Evolutionary conservation across 2,797 vertebrate genomes (phyloP).

Genomic region (Tragopan temminckii): DNA sequence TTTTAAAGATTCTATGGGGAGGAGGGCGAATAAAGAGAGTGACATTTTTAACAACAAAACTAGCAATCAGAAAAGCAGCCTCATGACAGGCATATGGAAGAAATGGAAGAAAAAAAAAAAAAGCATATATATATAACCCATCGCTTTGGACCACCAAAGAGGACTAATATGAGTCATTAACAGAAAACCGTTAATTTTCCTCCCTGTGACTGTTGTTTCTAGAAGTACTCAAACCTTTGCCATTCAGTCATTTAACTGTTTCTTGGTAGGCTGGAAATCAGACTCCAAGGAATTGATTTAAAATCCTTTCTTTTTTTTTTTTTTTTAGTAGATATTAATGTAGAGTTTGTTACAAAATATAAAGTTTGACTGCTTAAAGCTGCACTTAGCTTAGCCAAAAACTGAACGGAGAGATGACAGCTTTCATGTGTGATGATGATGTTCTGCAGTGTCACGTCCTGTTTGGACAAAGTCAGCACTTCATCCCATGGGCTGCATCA

Average conservation of each 20-base stretch:
- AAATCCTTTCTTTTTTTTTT: too few species aligned
- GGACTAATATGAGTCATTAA: slow-evolving; percentile 86
- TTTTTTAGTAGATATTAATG: not conserved
- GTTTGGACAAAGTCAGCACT: not conserved
- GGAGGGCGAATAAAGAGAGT: slow-evolving; percentile 76
- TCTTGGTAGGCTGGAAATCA: slow-evolving; percentile 72
- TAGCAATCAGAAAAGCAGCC: slow-evolving; percentile 84
- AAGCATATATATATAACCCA: slow-evolving; percentile 72
- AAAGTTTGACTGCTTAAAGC: not conserved
- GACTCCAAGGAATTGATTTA: slow-evolving; percentile 30
- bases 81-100: slow-evolving; percentile 83
- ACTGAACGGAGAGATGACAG: not conserved
- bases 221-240: slow-evolving; percentile 78
- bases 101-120: slow-evolving; percentile 77
- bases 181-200: slow-evolving; percentile 86
- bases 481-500: not conserved
- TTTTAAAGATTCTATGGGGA: slow-evolving; percentile 85
- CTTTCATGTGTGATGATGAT: accelerated
- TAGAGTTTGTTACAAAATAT: not conserved
- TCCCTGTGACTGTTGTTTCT: slow-evolving; percentile 83
- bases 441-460: accelerated
- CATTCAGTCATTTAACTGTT: slow-evolving; percentile 83
- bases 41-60: slow-evolving; percentile 89
- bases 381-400: not conserved
- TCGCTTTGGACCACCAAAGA: slow-evolving; percentile 85